Percentiles rank a stretch among this genome's conserved stretches.
phyloP scores from a whole-genome alignment of 2,888 invertebrate species.

The Drosophila rellima region DNA sequence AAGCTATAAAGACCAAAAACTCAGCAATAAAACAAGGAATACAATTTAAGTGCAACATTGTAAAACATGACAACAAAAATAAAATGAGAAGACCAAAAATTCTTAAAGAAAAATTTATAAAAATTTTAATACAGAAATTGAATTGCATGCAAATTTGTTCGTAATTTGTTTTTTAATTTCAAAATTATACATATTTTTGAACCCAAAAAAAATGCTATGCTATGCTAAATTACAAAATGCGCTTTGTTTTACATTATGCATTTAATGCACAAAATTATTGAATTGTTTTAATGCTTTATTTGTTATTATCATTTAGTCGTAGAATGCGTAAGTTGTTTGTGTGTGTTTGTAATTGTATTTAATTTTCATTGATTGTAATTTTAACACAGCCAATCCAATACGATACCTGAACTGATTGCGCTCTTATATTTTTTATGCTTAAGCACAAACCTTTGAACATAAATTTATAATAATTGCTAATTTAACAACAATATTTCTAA shows the following conservation, averaged over 20 bases:
- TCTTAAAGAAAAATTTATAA: conserved; percentile 23
- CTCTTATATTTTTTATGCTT: conserved; percentile 48
- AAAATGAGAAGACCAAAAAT: conserved; percentile 35
- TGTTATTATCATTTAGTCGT: conserved; percentile 34
- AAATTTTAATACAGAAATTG: conserved; percentile 21
- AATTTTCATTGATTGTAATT: conserved; percentile 16
- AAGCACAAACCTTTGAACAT: conserved; percentile 35
- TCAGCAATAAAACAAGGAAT: conserved; percentile 62
- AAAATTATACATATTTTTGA: conserved; percentile 45
- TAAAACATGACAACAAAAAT: conserved; percentile 71
- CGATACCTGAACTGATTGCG: conserved; percentile 52
- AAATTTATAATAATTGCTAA: conserved; percentile 79
- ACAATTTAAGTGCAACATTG: conserved; percentile 78
- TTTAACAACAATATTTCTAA: conserved; percentile 74
- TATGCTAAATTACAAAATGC: conserved; percentile 69
- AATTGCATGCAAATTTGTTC: conserved; percentile 66
- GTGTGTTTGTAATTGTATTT: conserved; percentile 70
- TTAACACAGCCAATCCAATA: conserved; percentile 49
- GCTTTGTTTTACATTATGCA: conserved; percentile 76
- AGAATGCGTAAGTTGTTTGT: conserved; percentile 79
- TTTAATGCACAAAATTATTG: conserved; percentile 63
- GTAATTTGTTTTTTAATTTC: conserved; percentile 40
- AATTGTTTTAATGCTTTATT: conserved; percentile 72
- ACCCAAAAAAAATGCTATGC: conserved; percentile 56
- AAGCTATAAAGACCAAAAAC: conserved; percentile 55